phyloP scores from a whole-genome alignment of 1,140 invertebrate species.

The Lycorma delicatula region DNA sequence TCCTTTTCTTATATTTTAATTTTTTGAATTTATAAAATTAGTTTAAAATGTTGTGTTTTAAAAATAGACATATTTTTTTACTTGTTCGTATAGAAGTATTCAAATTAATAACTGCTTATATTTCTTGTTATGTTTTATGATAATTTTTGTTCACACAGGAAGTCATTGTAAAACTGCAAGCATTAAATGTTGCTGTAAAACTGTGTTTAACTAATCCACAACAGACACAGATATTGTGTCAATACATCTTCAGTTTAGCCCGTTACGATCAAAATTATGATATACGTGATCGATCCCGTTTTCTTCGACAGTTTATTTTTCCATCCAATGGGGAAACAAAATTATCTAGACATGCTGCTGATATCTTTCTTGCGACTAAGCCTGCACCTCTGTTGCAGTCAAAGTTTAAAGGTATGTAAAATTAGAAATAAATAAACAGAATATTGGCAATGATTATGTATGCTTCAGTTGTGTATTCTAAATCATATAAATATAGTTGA shows the following conservation, averaged over 20 bases:
- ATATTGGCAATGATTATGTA: too few relatives aligned
- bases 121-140: too few relatives aligned
- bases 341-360: slow-evolving; percentile 61
- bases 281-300: slow-evolving; percentile 86
- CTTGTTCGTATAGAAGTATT: not conserved
- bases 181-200: slow-evolving; percentile 91
- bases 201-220: slow-evolving; percentile 81
- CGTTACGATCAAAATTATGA: slow-evolving; percentile 98
- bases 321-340: slow-evolving; percentile 45
- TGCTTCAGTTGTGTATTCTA: too few relatives aligned
- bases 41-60: not conserved
- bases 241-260: slow-evolving; percentile 93
- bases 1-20: too few relatives aligned
- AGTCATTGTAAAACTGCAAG: slow-evolving; percentile 93
- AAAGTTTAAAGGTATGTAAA: slow-evolving; percentile 51
- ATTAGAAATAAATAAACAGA: slow-evolving; percentile 22
- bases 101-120: slow-evolving; percentile 18
- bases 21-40: not conserved
- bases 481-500: too few relatives aligned
- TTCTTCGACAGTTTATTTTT: slow-evolving; percentile 75
- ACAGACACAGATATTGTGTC: slow-evolving; percentile 79
- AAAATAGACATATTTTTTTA: not conserved
- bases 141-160: too few relatives aligned
- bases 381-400: slow-evolving; percentile 78
- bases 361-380: slow-evolving; percentile 85